A percentile compares a stretch with the other conserved stretches of the same genome.
Evolutionary conservation across 2,113 vertebrate species (phyloP).

Genomic region (Podilymbus podiceps): DNA sequence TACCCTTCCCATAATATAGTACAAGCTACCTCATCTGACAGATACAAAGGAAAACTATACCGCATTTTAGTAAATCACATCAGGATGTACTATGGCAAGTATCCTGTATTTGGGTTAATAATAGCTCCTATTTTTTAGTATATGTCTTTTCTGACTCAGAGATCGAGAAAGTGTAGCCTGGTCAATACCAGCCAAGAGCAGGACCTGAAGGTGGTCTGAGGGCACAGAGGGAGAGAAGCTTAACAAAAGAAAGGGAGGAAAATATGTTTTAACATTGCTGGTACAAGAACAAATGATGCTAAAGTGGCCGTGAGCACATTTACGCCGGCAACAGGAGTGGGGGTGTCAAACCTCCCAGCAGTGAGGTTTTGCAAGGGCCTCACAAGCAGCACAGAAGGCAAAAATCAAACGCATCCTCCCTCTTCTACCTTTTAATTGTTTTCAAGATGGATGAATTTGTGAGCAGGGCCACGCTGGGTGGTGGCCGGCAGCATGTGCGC

Average conservation of each 20-base stretch:
- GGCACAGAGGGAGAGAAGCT: not conserved
- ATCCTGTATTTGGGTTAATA: not conserved
- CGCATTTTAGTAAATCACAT: not conserved
- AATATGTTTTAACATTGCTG: not conserved
- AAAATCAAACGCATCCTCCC: not conserved
- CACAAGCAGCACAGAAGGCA: rapidly evolving
- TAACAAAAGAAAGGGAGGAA: not conserved
- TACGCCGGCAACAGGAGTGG: not conserved
- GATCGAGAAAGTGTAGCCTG: not conserved
- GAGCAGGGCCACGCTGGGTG: not conserved
- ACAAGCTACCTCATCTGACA: not conserved
- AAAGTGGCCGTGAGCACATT: not conserved
- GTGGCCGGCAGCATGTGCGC: not conserved
- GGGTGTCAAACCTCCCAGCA: not conserved
- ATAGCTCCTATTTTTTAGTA: rapidly evolving
- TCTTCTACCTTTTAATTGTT: not conserved
- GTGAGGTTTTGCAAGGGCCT: rapidly evolving
- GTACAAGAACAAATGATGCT: not conserved
- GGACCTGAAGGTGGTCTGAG: not conserved
- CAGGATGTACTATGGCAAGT: not conserved
- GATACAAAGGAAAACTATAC: rapidly evolving
- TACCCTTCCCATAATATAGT: not conserved
- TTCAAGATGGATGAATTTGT: not conserved
- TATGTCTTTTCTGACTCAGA: not conserved
- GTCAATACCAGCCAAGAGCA: not conserved